Base-by-base conservation (phyloP, 1,140 invertebrate genomes). In the Steinernema feltiae region DNA sequence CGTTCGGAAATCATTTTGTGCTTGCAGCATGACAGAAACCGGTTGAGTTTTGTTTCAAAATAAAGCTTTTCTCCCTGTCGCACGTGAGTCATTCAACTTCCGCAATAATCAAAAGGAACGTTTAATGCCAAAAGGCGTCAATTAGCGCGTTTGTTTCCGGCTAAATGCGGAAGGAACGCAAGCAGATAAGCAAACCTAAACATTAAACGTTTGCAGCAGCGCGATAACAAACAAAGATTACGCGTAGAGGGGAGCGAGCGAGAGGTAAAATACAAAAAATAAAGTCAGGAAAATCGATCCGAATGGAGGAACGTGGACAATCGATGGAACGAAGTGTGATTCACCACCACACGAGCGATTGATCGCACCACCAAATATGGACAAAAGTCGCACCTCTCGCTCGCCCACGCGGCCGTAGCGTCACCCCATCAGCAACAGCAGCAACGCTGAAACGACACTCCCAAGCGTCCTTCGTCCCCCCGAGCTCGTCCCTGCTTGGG, bases 381-480 rank as follows among this genome's bases (percentile, higher is more conserved):
- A n/a, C n/a, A n/a, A n/a, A n/a, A n/a, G n/a, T n/a, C n/a, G n/a
- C n/a, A n/a, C n/a, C n/a, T n/a, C n/a, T n/a, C n/a, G n/a, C n/a
- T n/a, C n/a, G n/a, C n/a, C n/a, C n/a, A n/a, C n/a, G n/a, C n/a
- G n/a, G n/a, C n/a, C n/a, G n/a, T n/a, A n/a, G n/a, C n/a, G n/a
- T n/a, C n/a, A n/a, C n/a, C n/a, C 35, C 35, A 41, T 41, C 35
- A 18, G 7, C 7, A 41, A 18, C 35, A 41, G 35, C 18, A 41
- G 35, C 35, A 18, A 41, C 18, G 35, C 35, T n/a, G n/a, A 41
- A 18, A 7, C 35, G 35, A 41, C 35, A 41, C 53, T n/a, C 53
- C 15, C 53, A 41, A 41, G 53, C 53, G 53, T 63, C 53, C 53
- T 63, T 27, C 53, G 53, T 63, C 41, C 41, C 41, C 41, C n/a